Base-by-base conservation (phyloP, 2,888 invertebrate species). In the Synergus japonicus region DNA sequence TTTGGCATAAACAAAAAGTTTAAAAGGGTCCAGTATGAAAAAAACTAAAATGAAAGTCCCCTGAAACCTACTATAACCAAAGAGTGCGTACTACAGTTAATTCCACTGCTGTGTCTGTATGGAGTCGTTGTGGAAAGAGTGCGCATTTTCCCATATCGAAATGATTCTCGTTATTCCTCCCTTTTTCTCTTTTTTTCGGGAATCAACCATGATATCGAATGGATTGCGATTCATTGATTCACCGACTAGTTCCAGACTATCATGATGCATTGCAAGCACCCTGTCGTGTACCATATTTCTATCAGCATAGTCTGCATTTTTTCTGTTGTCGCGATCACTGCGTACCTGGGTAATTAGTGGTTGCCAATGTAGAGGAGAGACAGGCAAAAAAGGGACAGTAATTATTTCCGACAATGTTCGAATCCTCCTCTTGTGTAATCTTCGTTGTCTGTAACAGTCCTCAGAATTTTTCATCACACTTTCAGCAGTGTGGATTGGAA, bases 181-280 rank as follows among this genome's bases (percentile, higher is more conserved):
- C 67, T 67, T 76, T 63, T 79, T 69, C 83, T 79, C 80, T 65
- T 64, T 86, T 86, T 85, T 85, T 83, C 78, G 79, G 81, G 84
- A 87, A 87, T 86, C 86, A 87, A 83, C 84, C 86, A 81, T 82
- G 77, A 81, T 78, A 84, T 82, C 83, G 84, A 85, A 83, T 82
- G 80, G 82, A 81, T 81, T 69, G 77, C 79, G 76, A 80, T 76
- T 78, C 81, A 85, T 87, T 83, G 86, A 86, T 85, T 84, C 82
- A 44, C 65, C 67, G 73, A 64, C 29, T 78, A 67, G 46, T 46
- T 12, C 44, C 46, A 67, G 67, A 46, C 67, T 67, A 66, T 44
- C 44, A 18, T 10, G 66, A 22, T 22, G 22, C 22, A 67, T 46
- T 67, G 67, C 12, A 44, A 67, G 44, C 67, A 43, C 67, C 67